A percentile compares a stretch with the other conserved stretches of the same genome.
phyloP scores from a whole-genome alignment of 1,140 invertebrate species.

The Anastrepha obliqua region DNA sequence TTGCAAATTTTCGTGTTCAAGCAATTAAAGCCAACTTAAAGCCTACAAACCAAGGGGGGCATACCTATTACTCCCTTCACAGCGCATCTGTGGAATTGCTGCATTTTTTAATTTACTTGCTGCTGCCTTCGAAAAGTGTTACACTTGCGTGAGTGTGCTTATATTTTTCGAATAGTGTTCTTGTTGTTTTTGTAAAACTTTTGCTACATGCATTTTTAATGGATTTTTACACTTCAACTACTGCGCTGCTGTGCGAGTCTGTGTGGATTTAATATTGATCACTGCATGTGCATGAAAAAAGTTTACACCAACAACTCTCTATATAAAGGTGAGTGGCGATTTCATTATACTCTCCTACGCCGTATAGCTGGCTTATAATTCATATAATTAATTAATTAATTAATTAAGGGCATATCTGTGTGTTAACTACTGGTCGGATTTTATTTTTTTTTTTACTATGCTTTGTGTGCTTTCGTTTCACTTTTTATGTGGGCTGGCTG shows the following conservation, averaged over 20 bases:
- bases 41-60: background rate
- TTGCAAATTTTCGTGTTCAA: constrained; percentile 22
- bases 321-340: background rate
- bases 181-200: constrained; percentile 27
- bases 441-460: background rate
- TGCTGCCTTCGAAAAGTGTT: background rate
- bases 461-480: background rate
- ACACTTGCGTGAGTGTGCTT: background rate
- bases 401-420: background rate
- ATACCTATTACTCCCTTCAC: background rate
- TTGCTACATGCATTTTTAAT: constrained; percentile 46
- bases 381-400: constrained; percentile 17
- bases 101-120: constrained; percentile 21
- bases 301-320: background rate
- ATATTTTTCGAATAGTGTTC: background rate
- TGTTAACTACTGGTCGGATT: background rate
- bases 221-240: constrained; percentile 42
- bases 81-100: constrained; percentile 23
- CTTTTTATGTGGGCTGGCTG: too few relatives aligned
- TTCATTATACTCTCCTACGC: background rate
- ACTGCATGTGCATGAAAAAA: background rate
- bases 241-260: background rate
- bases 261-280: constrained; percentile 12
- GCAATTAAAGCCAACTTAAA: constrained; percentile 43
- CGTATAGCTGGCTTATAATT: background rate